Percentiles rank a stretch among this genome's conserved stretches.
Conservation (phyloP, 1,140 invertebrate genomes). For the Scaptodrosophila lebanonensis region DNA sequence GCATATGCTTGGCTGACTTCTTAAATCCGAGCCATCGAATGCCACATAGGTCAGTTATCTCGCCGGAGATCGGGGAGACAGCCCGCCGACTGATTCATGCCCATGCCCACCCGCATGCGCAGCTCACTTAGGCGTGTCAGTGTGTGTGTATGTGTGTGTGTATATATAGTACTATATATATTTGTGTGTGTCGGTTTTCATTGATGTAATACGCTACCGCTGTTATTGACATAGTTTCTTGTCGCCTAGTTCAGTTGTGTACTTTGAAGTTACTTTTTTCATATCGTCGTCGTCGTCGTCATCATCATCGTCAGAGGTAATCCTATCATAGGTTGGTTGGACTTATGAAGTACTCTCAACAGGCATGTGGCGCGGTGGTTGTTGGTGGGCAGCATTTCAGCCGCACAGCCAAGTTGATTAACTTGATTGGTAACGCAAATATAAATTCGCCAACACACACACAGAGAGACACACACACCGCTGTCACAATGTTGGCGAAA, state of each 20-base stretch:
- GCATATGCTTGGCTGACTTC: constrained; percentile 51
- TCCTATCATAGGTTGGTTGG: constrained; percentile 9
- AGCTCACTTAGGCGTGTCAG: constrained; percentile 12
- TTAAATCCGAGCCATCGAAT: constrained; percentile 31
- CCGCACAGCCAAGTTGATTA: constrained; percentile 71
- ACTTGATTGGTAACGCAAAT: constrained; percentile 74
- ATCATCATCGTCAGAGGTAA: constrained; percentile 43
- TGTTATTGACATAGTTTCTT: constrained; percentile 70
- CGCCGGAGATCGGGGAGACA: constrained; percentile 6
- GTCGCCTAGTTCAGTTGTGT: constrained; percentile 40
- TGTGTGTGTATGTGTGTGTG: constrained; percentile 11
- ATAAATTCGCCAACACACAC: constrained; percentile 66
- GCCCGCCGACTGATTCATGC: constrained; percentile 52
- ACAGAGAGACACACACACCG: constrained; percentile 18
- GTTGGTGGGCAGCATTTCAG: constrained; percentile 53
- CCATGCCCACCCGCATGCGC: constrained; percentile 37
- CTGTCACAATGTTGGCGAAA: neutral
- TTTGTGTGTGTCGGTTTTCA: constrained; percentile 31
- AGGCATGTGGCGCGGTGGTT: constrained; percentile 57
- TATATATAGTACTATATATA: neutral
- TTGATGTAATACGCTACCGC: constrained; percentile 56
- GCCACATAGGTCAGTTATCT: constrained; percentile 68
- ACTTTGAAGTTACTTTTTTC: constrained; percentile 14
- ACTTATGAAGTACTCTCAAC: constrained; percentile 51
- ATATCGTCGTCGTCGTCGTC: too few species aligned